Percentiles rank a stretch among this genome's conserved stretches.
These are phyloP conservation scores for Drosophila differens DNA, from an alignment of 2,888 invertebrate species.

Conservation along the genomic window DNA sequence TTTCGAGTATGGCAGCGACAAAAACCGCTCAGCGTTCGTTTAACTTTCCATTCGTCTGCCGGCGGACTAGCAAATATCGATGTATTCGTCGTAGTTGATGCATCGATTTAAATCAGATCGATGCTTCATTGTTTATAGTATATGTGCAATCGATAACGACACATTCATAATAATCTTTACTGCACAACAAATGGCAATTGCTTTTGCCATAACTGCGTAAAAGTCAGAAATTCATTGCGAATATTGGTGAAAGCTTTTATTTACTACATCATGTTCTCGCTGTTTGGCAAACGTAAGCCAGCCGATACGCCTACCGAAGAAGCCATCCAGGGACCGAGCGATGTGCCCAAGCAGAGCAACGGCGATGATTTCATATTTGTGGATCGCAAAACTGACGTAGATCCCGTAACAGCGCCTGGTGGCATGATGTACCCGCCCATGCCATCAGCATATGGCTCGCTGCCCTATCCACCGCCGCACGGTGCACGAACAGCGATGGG, in stretches of 20 bases:
- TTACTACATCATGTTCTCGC: conserved; percentile 73
- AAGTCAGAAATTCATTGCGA: conserved; percentile 7
- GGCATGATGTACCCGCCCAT: conserved; percentile 71
- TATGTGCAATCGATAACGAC: conserved; percentile 5
- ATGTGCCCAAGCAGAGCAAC: conserved; percentile 43
- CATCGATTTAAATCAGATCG: background rate
- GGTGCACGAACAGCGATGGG: conserved; percentile 25
- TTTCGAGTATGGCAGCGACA: background rate
- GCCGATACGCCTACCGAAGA: conserved; percentile 74
- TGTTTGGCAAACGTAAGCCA: conserved; percentile 81
- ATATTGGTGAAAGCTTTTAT: background rate
- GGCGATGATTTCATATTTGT: conserved; percentile 83
- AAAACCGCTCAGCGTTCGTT: background rate
- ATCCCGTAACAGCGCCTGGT: conserved; percentile 37
- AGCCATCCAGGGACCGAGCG: conserved; percentile 63
- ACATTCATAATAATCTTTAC: background rate
- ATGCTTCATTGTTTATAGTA: background rate
- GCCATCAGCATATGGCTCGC: conserved; percentile 53
- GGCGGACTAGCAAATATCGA: background rate
- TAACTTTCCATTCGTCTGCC: background rate
- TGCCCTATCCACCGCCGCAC: conserved; percentile 66
- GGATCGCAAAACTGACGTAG: conserved; percentile 65
- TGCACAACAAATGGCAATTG: conserved; percentile 30
- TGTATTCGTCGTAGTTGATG: background rate
- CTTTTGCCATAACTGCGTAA: conserved; percentile 32